Percentiles rank a stretch among this genome's conserved stretches.
These are phyloP conservation scores for Sialis fuliginosa DNA, from an alignment of 2,888 invertebrate genomes.

Conservation along the genomic window DNA sequence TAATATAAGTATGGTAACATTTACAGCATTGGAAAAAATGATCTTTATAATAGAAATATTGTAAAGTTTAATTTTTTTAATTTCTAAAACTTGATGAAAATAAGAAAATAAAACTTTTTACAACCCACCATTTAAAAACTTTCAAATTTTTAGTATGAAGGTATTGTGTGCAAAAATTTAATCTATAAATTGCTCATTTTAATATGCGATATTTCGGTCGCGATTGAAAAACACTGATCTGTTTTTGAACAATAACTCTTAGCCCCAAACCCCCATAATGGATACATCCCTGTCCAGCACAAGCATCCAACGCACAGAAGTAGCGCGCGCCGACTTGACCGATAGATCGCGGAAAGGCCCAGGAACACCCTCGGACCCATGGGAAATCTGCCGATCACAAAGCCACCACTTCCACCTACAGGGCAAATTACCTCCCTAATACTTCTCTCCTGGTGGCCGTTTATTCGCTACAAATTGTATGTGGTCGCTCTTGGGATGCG, in stretches of 20 bases:
- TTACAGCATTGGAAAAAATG: too few relatives aligned
- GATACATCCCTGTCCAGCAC: too few relatives aligned
- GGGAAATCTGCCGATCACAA: conserved; percentile 22
- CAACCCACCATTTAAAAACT: too few relatives aligned
- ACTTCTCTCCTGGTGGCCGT: conserved; percentile 18
- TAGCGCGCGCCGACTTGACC: conserved; percentile 11
- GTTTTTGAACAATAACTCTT: not conserved
- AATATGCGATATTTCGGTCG: too few relatives aligned
- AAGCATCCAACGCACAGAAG: conserved; percentile 10
- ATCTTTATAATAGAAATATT: too few relatives aligned
- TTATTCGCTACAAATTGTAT: conserved; percentile 23
- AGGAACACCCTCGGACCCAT: conserved; percentile 9
- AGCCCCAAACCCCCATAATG: not conserved
- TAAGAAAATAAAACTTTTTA: too few relatives aligned
- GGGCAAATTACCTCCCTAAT: conserved; percentile 21
- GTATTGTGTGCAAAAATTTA: too few relatives aligned
- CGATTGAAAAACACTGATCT: too few relatives aligned
- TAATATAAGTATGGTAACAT: too few relatives aligned
- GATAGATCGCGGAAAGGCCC: conserved; percentile 9
- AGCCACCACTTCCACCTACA: conserved; percentile 12
- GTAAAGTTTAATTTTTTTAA: too few relatives aligned
- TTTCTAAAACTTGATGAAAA: too few relatives aligned
- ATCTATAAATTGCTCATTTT: not conserved
- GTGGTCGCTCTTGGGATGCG: conserved; percentile 12
- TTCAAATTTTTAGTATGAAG: too few relatives aligned